Evolutionary conservation across 2,888 invertebrate species (phyloP), one percentile per base, ranked within the genome.

Genomic region (Drosophila parthenogenetica): DNA sequence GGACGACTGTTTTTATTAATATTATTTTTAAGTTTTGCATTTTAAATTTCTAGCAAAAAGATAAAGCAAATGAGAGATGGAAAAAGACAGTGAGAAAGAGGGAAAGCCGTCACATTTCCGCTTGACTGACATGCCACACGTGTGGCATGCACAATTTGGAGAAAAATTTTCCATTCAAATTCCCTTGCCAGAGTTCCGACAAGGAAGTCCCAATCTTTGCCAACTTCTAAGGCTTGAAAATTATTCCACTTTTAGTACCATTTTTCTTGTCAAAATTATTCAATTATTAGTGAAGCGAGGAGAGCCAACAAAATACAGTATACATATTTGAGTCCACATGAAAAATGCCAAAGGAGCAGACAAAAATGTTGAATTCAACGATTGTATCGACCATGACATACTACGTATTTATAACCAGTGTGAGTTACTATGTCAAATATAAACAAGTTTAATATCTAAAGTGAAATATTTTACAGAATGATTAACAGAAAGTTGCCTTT

Each of bases 241-340:
- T 73, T 63, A 55, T 73, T 57, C 58, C 58, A 58, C 25, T 43
- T 61, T 61, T 58, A 43, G 50, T 51, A 60, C 69, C 73, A 79
- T 74, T 80, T 70, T 75, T 80, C 75, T 75, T 80, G 80, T 65
- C 64, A 64, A 78, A 81, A 80, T 78, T 80, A 77, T 82, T 81
- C 83, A 78, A 83, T 81, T 78, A 75, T 83, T 76, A 57, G 53
- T 57, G 61, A 80, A 60, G 75, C 69, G 59, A 61, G 61, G 60
- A 59, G 65, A 64, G 60, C 53, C 50, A 66, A 39, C 29, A 29
- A 57, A 68, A 58, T 50, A 22, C 39, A 29, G 37, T 40, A 43
- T 32, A 39, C 11, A 50, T 39, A 22, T 16, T 5, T 4, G 10
- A 39, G 40, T 58, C 14, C 48, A 55, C 25, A 43, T 25, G 42